These are phyloP conservation scores for Odontothrips loti DNA, from an alignment of 2,888 invertebrate species.

Conservation along the genomic window DNA sequence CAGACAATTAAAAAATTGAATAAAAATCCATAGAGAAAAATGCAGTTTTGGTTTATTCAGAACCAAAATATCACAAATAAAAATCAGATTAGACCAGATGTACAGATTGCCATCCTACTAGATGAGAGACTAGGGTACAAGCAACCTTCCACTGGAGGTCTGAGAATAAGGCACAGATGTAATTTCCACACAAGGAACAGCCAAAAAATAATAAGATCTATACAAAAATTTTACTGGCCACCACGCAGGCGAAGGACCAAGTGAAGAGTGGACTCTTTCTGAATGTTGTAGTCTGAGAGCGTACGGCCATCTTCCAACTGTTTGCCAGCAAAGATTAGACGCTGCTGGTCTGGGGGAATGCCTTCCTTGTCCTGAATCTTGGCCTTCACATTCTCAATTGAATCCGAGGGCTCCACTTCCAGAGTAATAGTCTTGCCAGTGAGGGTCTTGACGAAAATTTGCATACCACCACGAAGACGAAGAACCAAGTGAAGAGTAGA, in stretches of 20 bases:
- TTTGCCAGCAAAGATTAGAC: background rate
- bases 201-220: background rate
- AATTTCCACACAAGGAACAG: background rate
- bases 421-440: constrained; percentile 3
- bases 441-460: background rate
- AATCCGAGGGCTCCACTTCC: background rate
- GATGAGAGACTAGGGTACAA: background rate
- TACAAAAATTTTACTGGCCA: background rate
- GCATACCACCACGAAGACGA: constrained; percentile 8
- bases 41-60: background rate
- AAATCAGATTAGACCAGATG: background rate
- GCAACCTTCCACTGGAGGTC: background rate
- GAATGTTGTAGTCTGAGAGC: constrained; percentile 9
- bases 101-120: constrained; percentile 4
- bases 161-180: background rate
- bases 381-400: constrained; percentile 14
- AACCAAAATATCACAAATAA: constrained; percentile 17
- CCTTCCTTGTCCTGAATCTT: constrained; percentile 15
- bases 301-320: constrained; percentile 5
- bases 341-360: constrained; percentile 20
- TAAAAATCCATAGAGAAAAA: background rate
- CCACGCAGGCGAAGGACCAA: background rate
- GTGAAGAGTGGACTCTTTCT: background rate
- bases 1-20: background rate
- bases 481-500: background rate